A percentile compares a stretch with the other conserved stretches of the same genome.
These are phyloP conservation scores for Arion vulgaris DNA, from an alignment of 1,140 invertebrate species.

Conservation along the genomic window DNA sequence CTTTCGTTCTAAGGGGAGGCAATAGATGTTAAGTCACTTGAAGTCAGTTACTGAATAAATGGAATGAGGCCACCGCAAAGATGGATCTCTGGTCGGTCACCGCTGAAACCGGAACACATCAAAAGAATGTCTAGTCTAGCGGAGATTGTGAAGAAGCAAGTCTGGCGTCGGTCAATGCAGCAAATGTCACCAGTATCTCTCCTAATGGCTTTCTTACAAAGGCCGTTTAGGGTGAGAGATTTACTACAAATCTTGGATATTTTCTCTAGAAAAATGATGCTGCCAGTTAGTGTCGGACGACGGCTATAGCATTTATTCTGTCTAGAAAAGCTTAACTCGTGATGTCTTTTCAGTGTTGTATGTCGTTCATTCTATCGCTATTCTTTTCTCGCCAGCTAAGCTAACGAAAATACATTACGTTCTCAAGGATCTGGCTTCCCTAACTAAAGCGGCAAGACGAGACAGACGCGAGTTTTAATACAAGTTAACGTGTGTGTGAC, in stretches of 20 bases:
- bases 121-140: conserved; percentile 14
- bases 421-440: background rate
- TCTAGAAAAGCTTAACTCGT: conserved; percentile 4
- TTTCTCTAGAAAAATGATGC: conserved; percentile 6
- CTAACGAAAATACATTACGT: conserved; percentile 10
- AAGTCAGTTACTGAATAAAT: conserved; percentile 5
- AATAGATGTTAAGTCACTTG: background rate
- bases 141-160: background rate
- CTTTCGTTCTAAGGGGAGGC: background rate
- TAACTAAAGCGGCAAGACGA: background rate
- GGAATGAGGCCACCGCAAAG: background rate
- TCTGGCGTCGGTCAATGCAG: conserved; percentile 12
- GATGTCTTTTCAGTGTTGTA: background rate
- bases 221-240: conserved; percentile 7
- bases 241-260: background rate
- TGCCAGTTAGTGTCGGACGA: background rate
- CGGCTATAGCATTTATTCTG: conserved; percentile 14
- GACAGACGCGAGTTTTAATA: background rate
- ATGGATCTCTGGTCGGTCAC: background rate
- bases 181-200: conserved; percentile 6
- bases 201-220: conserved; percentile 12
- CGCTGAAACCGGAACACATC: conserved; percentile 2
- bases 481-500: background rate
- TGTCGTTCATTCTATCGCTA: background rate
- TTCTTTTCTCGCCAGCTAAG: background rate